Evolutionary conservation across 2,113 vertebrate genomes (phyloP), one percentile per base, ranked within the genome.

Genomic region (Lophochroa leadbeateri): DNA sequence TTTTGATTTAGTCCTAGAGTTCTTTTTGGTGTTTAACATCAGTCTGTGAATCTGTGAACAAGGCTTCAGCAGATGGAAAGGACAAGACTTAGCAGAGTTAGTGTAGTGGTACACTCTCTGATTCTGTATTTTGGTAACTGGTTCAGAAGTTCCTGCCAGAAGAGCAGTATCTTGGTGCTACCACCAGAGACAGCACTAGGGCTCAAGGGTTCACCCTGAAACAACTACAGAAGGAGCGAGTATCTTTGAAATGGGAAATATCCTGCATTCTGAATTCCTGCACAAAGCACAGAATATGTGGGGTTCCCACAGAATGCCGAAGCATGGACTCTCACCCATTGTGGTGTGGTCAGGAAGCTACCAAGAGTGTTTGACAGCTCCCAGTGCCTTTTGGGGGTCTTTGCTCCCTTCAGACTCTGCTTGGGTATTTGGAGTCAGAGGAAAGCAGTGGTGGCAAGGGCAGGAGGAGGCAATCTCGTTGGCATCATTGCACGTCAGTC

Each of bases 401-500:
- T 77, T 72, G n/a, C 9, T 72, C 68, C 43, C 61, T 57, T 21
- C n/a, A 41, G 28, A 12, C 31, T 52, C 35, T 61, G 13, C 11
- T 23, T 12, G 44, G 5, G 33, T 33, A 9, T 47, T 44, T 21
- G 28, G 58, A 52, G 21, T 8, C 1, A 3, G 70, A 39, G 52
- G 52, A 63, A 41, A 68, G 33, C 12, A 4, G 2, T 12, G 35
- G 46, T 67, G 52, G 35, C 10, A 37, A 77, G 29, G 37, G 37
- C 25, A 37, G 77, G 52, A 72, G 70, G 25, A 46, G 10, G 18
- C 72, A 49, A 47, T 20, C 61, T 33, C 27, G 17, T 18, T 0
- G 2, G 24, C 47, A 46, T 12, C 0, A 0, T 14, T 82, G 20
- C 1, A 3, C 28, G 15, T 21, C 20, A 7, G 47, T 37, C 18